Percentiles rank a stretch among this genome's conserved stretches.
Evolutionary conservation across 2,888 invertebrate species (phyloP).

Genomic region (Harpagoxenus sublaevis): DNA sequence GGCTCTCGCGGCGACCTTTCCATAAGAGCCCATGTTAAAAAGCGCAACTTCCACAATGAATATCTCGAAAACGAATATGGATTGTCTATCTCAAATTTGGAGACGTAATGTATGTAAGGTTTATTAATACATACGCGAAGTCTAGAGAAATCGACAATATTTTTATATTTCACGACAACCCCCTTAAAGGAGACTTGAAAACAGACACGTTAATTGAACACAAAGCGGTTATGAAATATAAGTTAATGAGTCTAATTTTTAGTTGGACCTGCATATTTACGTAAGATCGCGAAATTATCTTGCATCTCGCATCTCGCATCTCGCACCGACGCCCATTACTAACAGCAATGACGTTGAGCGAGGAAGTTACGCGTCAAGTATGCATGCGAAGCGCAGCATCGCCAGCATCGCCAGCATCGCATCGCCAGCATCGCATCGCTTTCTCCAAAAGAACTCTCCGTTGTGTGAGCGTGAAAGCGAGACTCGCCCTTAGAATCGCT

Average conservation of each 20-base stretch:
- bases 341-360: slow-evolving; percentile 14
- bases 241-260: not conserved
- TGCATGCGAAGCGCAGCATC: not conserved
- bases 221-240: not conserved
- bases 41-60: too few relatives aligned
- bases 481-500: slow-evolving; percentile 47
- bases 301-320: not conserved
- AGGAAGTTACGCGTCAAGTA: slow-evolving; percentile 28
- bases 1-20: too few relatives aligned
- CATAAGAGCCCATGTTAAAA: too few relatives aligned
- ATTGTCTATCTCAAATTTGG: too few relatives aligned
- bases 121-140: too few relatives aligned
- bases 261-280: slow-evolving; percentile 8
- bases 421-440: slow-evolving; percentile 40
- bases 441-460: slow-evolving; percentile 42
- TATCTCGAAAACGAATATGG: too few relatives aligned
- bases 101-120: too few relatives aligned
- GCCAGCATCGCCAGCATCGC: not conserved
- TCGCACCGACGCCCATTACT: slow-evolving; percentile 26
- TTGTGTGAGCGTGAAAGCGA: slow-evolving; percentile 35
- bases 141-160: too few relatives aligned
- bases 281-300: slow-evolving; percentile 22
- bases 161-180: too few relatives aligned
- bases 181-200: not conserved
- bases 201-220: not conserved